Conservation (phyloP, 1,140 invertebrate genomes). For the Akabosia matsudoensis region DNA sequence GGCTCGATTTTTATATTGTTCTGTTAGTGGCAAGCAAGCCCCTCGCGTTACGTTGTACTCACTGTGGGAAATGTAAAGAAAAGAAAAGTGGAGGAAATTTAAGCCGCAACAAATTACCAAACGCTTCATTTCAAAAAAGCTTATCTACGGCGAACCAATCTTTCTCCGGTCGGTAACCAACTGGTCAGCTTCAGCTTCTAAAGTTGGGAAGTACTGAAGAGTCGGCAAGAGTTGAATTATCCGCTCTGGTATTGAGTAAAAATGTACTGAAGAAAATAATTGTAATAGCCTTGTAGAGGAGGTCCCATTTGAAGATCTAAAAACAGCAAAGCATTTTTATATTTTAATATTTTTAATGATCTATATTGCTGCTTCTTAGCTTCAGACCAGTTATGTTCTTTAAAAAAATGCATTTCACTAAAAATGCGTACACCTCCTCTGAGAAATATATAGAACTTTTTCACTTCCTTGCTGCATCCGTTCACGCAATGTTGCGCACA, state of each 20-base stretch:
- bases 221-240: too few species aligned
- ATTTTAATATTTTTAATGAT: too few species aligned
- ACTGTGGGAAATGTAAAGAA: not conserved
- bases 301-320: too few species aligned
- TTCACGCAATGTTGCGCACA: not conserved
- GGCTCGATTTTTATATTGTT: not conserved
- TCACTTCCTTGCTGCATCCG: not conserved
- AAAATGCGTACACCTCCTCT: not conserved
- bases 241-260: too few species aligned
- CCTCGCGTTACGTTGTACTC: not conserved
- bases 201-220: too few species aligned
- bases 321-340: too few species aligned
- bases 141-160: too few species aligned
- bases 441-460: not conserved
- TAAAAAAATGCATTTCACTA: too few species aligned
- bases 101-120: not conserved
- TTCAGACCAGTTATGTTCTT: too few species aligned
- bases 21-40: not conserved
- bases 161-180: not conserved
- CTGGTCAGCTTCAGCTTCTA: conserved; percentile 6
- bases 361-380: too few species aligned
- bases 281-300: too few species aligned
- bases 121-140: not conserved
- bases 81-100: not conserved
- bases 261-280: too few species aligned